These are phyloP conservation scores for Epinotia brunnichana DNA, from an alignment of 2,888 invertebrate species.

Conservation along the genomic window DNA sequence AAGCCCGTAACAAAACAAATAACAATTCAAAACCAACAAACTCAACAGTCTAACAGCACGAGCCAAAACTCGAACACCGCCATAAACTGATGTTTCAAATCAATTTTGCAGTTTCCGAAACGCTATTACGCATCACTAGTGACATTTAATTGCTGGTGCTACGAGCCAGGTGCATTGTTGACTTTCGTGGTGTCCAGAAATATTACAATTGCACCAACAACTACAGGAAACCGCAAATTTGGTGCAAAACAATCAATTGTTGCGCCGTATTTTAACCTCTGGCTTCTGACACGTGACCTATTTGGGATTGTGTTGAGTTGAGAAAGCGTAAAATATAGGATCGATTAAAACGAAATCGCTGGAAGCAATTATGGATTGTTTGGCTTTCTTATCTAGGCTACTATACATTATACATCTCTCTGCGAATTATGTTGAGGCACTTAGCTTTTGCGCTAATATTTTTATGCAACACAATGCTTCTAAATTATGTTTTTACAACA, in stretches of 20 bases:
- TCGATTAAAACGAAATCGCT: conserved; percentile 12
- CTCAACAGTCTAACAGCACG: neutral
- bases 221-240: conserved; percentile 15
- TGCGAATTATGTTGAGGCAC: neutral
- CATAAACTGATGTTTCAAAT: neutral
- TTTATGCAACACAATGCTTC: too few species aligned
- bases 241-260: conserved; percentile 1
- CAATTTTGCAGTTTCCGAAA: neutral
- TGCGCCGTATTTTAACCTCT: conserved; percentile 28
- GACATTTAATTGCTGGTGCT: conserved; percentile 26
- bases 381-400: neutral
- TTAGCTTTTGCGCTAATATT: neutral
- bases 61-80: neutral
- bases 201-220: conserved; percentile 26
- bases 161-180: conserved; percentile 18
- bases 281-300: conserved; percentile 16
- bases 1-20: neutral
- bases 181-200: conserved; percentile 16
- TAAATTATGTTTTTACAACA: too few species aligned
- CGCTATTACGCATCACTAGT: conserved; percentile 21
- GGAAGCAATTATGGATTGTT: neutral
- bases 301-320: conserved; percentile 1
- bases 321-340: conserved; percentile 19
- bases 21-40: neutral
- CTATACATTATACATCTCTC: neutral